phyloP scores from a whole-genome alignment of 2,888 invertebrate genomes.

The Craniophora ligustri region DNA sequence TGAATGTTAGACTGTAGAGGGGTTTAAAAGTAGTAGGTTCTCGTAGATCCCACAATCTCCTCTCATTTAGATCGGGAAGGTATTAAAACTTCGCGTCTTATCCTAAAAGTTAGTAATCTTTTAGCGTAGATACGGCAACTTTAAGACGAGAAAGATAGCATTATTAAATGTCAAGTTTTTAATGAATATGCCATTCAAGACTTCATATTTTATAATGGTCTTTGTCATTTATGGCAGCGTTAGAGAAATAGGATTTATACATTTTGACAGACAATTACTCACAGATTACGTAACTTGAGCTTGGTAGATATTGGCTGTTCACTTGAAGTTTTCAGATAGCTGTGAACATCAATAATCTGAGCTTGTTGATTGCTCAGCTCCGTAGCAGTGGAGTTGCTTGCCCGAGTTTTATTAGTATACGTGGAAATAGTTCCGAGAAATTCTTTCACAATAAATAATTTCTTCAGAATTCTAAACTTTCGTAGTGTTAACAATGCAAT shows the following conservation, averaged over 20 bases:
- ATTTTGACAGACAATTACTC: background rate
- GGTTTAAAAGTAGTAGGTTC: slow-evolving; percentile 2
- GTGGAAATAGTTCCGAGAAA: background rate
- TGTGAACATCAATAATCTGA: no score
- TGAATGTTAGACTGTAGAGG: background rate
- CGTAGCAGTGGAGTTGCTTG: no score
- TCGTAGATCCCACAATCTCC: no score
- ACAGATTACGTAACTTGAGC: no score
- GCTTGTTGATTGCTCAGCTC: no score
- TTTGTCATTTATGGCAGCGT: no score
- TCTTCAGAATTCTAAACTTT: background rate
- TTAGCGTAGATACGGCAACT: background rate
- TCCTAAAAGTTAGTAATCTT: slow-evolving; percentile 10
- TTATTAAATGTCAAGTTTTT: background rate
- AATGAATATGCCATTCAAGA: background rate
- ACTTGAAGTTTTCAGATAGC: no score
- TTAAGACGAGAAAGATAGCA: background rate
- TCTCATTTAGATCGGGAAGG: slow-evolving; percentile 5
- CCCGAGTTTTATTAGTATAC: no score
- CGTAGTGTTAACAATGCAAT: background rate
- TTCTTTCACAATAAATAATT: background rate
- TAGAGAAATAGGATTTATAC: no score
- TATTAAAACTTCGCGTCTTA: slow-evolving; percentile 10
- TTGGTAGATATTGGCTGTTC: no score
- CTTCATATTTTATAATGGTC: no score